phyloP scores from a whole-genome alignment of 2,888 invertebrate species.

The Dryobotodes eremita region DNA sequence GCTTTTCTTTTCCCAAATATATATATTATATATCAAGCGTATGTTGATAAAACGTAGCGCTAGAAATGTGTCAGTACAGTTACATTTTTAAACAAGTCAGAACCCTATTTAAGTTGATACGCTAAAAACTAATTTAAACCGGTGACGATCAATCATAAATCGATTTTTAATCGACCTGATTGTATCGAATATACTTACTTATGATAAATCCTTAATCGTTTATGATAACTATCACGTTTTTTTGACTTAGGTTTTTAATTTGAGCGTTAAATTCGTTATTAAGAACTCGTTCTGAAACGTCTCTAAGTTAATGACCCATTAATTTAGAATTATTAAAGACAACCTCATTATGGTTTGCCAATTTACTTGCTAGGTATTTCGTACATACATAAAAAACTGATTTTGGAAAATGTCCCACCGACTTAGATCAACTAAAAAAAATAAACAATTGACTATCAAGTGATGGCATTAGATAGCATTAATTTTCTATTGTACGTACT shows the following conservation, averaged over 20 bases:
- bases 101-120: background rate
- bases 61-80: background rate
- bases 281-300: background rate
- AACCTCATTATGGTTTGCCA: background rate
- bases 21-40: background rate
- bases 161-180: slow-evolving; percentile 27
- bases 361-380: background rate
- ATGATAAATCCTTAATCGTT: slow-evolving; percentile 11
- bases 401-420: background rate
- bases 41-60: background rate
- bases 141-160: slow-evolving; percentile 16
- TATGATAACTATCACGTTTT: slow-evolving; percentile 37
- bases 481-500: slow-evolving; percentile 9
- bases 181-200: slow-evolving; percentile 3
- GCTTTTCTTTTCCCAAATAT: background rate
- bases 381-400: background rate
- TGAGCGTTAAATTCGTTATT: slow-evolving; percentile 2
- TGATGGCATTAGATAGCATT: slow-evolving; percentile 11
- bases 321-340: background rate
- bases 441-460: slow-evolving; percentile 10
- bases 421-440: background rate
- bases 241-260: background rate
- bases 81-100: slow-evolving; percentile 6
- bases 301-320: background rate
- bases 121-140: slow-evolving; percentile 20